A percentile compares a stretch with the other conserved stretches of the same genome.
Evolutionary conservation across 2,888 invertebrate genomes (phyloP).

Genomic region (Oxyscelio sp.): DNA sequence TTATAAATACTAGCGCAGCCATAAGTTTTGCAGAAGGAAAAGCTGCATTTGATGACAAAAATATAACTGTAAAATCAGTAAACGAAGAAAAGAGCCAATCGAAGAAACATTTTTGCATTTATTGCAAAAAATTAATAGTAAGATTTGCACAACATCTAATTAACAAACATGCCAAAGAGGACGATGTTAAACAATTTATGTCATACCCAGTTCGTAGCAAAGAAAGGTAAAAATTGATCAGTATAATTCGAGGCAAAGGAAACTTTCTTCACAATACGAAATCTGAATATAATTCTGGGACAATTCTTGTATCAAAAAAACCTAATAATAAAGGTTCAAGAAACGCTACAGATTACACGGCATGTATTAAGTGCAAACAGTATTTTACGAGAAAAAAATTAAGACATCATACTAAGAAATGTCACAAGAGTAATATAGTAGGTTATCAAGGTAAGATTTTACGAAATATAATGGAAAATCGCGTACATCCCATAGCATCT

Average conservation of each 20-base stretch:
- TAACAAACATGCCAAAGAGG: slow-evolving; percentile 6
- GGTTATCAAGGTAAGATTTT: not conserved
- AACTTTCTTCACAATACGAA: slow-evolving; percentile 73
- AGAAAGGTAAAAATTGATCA: not conserved
- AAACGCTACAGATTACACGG: slow-evolving; percentile 56
- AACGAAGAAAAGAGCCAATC: too few relatives aligned
- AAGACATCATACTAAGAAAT: slow-evolving; percentile 52
- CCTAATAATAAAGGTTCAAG: slow-evolving; percentile 46
- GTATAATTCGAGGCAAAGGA: slow-evolving; percentile 45
- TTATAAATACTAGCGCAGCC: too few relatives aligned
- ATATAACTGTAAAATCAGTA: too few relatives aligned
- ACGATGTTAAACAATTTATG: not conserved
- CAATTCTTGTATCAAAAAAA: slow-evolving; percentile 72
- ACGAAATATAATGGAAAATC: not conserved
- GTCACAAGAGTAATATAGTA: slow-evolving; percentile 8
- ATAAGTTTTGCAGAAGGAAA: too few relatives aligned
- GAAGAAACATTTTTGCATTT: slow-evolving; percentile 22
- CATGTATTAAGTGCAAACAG: slow-evolving; percentile 71
- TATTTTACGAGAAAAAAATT: slow-evolving; percentile 68
- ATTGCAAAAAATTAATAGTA: slow-evolving; percentile 10
- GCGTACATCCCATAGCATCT: not conserved
- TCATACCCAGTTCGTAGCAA: not conserved
- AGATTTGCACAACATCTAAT: slow-evolving; percentile 14
- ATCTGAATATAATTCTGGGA: slow-evolving; percentile 66
- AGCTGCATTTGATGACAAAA: too few relatives aligned